Percentiles rank a stretch among this genome's conserved stretches.
Evolutionary conservation across 2,888 invertebrate genomes (phyloP).

Genomic region (Mactromeris polynyma): DNA sequence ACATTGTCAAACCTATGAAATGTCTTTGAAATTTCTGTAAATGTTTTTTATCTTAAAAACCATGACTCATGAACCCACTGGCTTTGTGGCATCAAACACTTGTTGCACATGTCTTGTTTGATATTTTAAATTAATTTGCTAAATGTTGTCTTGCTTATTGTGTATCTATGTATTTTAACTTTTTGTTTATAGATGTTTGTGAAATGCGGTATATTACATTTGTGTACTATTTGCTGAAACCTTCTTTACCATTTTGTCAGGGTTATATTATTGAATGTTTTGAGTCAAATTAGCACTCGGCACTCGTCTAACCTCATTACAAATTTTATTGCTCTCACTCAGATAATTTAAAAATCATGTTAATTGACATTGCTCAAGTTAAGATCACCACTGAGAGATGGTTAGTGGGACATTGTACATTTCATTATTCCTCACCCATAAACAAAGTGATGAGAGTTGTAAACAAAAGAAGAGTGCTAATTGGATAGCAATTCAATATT

Average conservation of each 20-base stretch:
- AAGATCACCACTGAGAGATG: neutral
- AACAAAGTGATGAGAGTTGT: neutral
- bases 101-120: neutral
- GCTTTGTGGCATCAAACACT: neutral
- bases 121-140: neutral
- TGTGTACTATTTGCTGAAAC: neutral
- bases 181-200: neutral
- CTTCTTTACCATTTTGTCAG: neutral
- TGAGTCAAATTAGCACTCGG: neutral
- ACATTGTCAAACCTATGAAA: neutral
- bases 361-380: neutral
- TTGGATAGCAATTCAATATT: neutral
- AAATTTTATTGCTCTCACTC: too few relatives aligned
- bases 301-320: neutral
- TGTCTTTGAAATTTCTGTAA: neutral
- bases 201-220: neutral
- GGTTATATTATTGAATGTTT: neutral
- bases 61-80: too few relatives aligned
- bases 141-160: neutral
- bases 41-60: too few relatives aligned
- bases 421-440: neutral
- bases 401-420: neutral
- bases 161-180: neutral
- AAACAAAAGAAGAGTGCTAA: neutral
- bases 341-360: too few relatives aligned